Evolutionary conservation across 2,797 vertebrate species (phyloP).

Genomic region (Novumbra hubbsi): DNA sequence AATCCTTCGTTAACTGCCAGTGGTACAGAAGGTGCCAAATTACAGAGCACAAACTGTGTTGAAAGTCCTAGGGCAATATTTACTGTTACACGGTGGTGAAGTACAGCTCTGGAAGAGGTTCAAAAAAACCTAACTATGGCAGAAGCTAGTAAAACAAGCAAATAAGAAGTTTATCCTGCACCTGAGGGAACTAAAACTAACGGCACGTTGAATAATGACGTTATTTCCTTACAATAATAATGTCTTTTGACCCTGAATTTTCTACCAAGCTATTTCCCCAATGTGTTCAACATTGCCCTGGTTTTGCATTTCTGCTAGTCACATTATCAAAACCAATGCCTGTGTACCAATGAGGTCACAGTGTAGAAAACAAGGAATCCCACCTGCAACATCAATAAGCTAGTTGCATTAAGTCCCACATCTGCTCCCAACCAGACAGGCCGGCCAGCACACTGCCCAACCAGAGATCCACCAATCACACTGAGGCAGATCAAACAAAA

Average conservation of each 20-base stretch:
- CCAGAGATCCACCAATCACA: constrained; percentile 67
- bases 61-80: constrained; percentile 42
- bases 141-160: constrained; percentile 7
- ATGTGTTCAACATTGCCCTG: constrained; percentile 39
- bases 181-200: constrained; percentile 24
- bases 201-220: constrained; percentile 1
- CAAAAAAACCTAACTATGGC: constrained; percentile 16
- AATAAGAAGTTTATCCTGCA: constrained; percentile 16
- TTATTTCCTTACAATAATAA: not conserved
- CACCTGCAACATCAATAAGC: constrained; percentile 57
- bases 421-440: constrained; percentile 15
- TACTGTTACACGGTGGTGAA: constrained; percentile 36
- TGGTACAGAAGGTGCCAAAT: constrained; percentile 52
- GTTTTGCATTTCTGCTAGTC: constrained; percentile 19
- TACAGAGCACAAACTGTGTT: constrained; percentile 53
- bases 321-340: constrained; percentile 30
- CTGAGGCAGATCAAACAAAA: constrained; percentile 42
- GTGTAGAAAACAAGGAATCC: constrained; percentile 33
- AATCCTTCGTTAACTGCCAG: constrained; percentile 54
- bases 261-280: constrained; percentile 23
- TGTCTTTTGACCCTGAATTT: not conserved
- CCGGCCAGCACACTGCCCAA: constrained; percentile 54
- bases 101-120: constrained; percentile 42
- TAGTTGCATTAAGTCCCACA: constrained; percentile 6
- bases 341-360: constrained; percentile 20